Evolutionary conservation across 2,797 vertebrate genomes (phyloP), one percentile per base, ranked within the genome.

Genomic region (Morelia viridis): DNA sequence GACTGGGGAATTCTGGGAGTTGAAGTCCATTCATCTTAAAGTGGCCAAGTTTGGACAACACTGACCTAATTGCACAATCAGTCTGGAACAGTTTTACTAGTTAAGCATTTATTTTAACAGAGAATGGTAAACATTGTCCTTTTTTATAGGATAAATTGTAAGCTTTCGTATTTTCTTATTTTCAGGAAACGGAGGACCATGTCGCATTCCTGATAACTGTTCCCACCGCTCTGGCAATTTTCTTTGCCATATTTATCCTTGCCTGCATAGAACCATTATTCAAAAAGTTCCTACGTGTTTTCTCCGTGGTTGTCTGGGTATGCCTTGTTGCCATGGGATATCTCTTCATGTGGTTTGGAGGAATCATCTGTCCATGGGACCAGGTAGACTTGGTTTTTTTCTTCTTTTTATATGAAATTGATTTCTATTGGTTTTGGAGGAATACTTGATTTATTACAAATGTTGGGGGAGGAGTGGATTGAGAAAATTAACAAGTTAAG

Each of bases 271-370:
- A 99, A 97, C 98, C 99, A 4, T 97, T 99, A 94, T 99, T 99
- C 97, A 99, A 98, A 98, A 99, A 99, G 97, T 98, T 99, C 89
- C 98, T 99, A 2, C 98, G 98, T 24, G 84, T 99, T 94, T 99
- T 99, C 97, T 99, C 99, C 6, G 94, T 99, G 96, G 98, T 99
- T 95, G 99, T 99, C 96, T 99, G 99, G 99, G 98, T 98, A 57
- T 99, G 99, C 92, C 97, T 99, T 93, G 98, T 99, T 97, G 97
- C 98, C 97, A 99, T 99, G 99, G 99, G 98, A 95, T 99, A 99
- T 97, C 97, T 99, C 95, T 99, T 99, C 95, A 99, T 99, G 99
- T 99, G 99, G 97, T 99, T 98, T 13, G 99, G 98, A 31, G 99
- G 98, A 93, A 98, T 99, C 94, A 97, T 99, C 96, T 99, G 98